phyloP scores from a whole-genome alignment of 2,113 vertebrate species.

The Sprattus sprattus region DNA sequence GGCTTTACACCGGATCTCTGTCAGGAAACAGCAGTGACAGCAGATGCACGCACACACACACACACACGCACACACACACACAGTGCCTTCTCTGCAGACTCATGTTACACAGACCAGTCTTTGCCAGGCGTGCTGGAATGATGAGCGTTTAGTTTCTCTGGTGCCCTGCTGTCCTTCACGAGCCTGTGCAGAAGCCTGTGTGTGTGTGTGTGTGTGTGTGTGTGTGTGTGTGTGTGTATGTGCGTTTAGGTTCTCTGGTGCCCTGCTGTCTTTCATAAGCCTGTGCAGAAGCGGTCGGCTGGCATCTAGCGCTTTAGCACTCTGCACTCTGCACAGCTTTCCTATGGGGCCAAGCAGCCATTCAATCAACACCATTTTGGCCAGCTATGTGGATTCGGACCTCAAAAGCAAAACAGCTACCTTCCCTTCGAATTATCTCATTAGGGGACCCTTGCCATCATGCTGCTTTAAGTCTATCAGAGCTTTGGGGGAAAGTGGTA shows the following conservation, averaged over 20 bases:
- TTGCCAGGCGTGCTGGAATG: neutral
- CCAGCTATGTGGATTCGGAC: neutral
- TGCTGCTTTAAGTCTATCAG: neutral
- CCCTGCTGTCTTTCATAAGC: neutral
- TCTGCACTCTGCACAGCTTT: neutral
- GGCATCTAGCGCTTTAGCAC: neutral
- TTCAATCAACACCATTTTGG: neutral
- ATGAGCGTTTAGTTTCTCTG: neutral
- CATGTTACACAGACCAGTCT: neutral
- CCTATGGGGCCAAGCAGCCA: neutral
- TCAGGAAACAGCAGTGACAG: conserved; percentile 60
- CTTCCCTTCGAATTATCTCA: neutral
- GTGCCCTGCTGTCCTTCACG: neutral
- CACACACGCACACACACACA: neutral
- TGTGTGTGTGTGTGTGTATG: no score
- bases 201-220: no score
- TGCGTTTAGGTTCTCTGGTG: neutral
- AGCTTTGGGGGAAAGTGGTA: neutral
- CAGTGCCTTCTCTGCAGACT: neutral
- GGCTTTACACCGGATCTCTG: conserved; percentile 54
- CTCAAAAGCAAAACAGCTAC: neutral
- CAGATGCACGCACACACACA: conserved; percentile 30
- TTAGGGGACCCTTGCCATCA: neutral
- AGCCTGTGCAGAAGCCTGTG: neutral
- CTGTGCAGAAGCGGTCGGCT: neutral